Evolutionary conservation across 2,797 vertebrate species (phyloP).

Genomic region (Distichodus sexfasciatus): DNA sequence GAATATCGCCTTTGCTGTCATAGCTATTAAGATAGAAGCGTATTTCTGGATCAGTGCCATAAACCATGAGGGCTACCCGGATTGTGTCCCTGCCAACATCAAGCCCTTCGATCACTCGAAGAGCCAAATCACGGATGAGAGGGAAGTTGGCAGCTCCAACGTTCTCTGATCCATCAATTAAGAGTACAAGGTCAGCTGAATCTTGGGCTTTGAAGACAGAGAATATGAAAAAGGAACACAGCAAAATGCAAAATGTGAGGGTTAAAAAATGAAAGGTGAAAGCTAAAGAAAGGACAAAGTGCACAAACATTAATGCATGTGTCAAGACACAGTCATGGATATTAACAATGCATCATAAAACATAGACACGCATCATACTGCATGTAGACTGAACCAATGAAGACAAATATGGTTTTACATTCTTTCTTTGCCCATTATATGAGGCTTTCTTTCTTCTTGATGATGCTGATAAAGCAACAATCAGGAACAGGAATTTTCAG

Average conservation of each 20-base stretch:
- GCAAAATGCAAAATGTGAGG: constrained; percentile 85
- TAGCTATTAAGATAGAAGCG: constrained; percentile 87
- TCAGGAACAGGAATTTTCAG: neutral
- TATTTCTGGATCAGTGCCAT: constrained; percentile 79
- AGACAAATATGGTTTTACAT: constrained; percentile 19
- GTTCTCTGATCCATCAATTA: constrained; percentile 99
- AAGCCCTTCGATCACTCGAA: constrained; percentile 89
- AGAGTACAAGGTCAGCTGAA: constrained; percentile 96
- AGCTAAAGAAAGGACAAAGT: constrained; percentile 68
- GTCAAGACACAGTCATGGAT: constrained; percentile 81
- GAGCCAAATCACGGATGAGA: constrained; percentile 86
- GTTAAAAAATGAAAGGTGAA: constrained; percentile 84
- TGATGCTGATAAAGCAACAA: neutral
- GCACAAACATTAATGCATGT: constrained; percentile 76
- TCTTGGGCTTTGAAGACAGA: constrained; percentile 82
- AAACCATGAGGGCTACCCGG: constrained; percentile 89
- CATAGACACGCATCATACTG: constrained; percentile 84
- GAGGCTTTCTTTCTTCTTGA: neutral
- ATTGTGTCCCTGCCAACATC: constrained; percentile 84
- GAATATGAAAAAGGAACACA: constrained; percentile 71
- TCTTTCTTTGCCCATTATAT: neutral
- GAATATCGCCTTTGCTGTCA: constrained; percentile 79
- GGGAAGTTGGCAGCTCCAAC: constrained; percentile 91
- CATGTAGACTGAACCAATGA: constrained; percentile 91
- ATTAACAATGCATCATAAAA: constrained; percentile 80